Evolutionary conservation across 2,797 vertebrate genomes (phyloP), one percentile per base, ranked within the genome.

Genomic region (Chelon labrosus): DNA sequence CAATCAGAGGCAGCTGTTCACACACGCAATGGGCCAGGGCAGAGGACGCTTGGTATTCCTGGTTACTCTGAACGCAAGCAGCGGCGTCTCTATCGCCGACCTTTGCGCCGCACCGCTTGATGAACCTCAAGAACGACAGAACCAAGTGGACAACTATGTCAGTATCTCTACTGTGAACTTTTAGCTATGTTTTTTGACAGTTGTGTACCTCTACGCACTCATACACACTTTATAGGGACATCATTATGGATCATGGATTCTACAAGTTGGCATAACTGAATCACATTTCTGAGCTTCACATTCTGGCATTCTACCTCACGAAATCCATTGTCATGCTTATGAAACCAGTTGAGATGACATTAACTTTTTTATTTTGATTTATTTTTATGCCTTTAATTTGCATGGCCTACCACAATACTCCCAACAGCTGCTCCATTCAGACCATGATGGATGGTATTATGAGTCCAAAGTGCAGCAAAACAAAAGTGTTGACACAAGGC

Each of bases 11-110:
- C 89, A 96, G 77, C 86, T 97, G 77, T 91, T 95, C 86, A 94
- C 92, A 0, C 74, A 92, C 65, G 75, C 89, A 9, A 93, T 96
- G 76, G 92, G 93, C 19, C 68, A 65, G 0, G 58, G 88, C 2
- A 77, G 59, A 66, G 97, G 96, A 19, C 83, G 87, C 0, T 70
- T 99, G 68, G 89, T 97, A 16, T 89, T 97, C 91, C 77, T 97
- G 60, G 56, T 99, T n/a, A 94, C 86, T 0, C 85, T 96, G n/a
- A 89, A 79, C 1, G 82, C 93, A 0, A 97, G 96, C 75, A 80
- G 83, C 0, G 95, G 96, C 0, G 96, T 97, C 54, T 97, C 96
- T 8, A 90, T 99, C 84, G 95, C 95, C 0, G 97, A 99, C 88
- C 88, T 98, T 9, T 93, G 93, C 0, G 90, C 95, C 13, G 96